Conservation (phyloP, 2,888 invertebrate genomes). For the Stictocephala bisonia region DNA sequence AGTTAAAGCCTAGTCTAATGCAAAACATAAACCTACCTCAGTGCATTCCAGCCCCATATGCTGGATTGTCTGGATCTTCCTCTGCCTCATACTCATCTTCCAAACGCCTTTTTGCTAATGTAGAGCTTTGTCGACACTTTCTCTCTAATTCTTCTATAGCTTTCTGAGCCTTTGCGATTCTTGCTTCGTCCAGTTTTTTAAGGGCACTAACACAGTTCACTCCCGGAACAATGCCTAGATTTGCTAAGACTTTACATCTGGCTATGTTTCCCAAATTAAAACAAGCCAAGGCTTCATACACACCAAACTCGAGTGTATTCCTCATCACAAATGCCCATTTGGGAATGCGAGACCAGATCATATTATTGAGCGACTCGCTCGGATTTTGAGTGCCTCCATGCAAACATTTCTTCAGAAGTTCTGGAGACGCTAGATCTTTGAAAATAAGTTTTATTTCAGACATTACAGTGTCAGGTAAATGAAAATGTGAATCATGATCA, state of each 20-base stretch:
- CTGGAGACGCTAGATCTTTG: not conserved
- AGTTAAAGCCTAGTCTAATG: not conserved
- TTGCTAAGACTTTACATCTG: slow-evolving; percentile 11
- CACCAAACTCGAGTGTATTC: not conserved
- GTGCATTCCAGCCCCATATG: slow-evolving; percentile 24
- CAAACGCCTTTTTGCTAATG: slow-evolving; percentile 3
- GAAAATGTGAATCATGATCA: not conserved
- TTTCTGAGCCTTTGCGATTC: slow-evolving; percentile 26
- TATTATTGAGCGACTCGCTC: no score
- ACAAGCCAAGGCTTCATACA: slow-evolving; percentile 12
- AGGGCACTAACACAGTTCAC: slow-evolving; percentile 16
- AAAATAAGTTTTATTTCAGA: not conserved
- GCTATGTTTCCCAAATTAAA: slow-evolving; percentile 8
- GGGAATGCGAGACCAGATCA: slow-evolving; percentile 1
- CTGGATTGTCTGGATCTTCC: slow-evolving; percentile 22
- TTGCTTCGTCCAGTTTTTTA: not conserved
- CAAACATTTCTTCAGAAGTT: slow-evolving; percentile 4
- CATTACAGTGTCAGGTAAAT: not conserved
- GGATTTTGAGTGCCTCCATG: not conserved
- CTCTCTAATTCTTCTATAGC: slow-evolving; percentile 11
- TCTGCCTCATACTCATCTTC: slow-evolving; percentile 16
- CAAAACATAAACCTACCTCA: not conserved
- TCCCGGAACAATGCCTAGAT: slow-evolving; percentile 19
- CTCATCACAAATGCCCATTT: slow-evolving; percentile 7
- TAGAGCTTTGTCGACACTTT: not conserved